Conservation (phyloP, 2,113 vertebrate species). For the Erythrolamprus reginae region DNA sequence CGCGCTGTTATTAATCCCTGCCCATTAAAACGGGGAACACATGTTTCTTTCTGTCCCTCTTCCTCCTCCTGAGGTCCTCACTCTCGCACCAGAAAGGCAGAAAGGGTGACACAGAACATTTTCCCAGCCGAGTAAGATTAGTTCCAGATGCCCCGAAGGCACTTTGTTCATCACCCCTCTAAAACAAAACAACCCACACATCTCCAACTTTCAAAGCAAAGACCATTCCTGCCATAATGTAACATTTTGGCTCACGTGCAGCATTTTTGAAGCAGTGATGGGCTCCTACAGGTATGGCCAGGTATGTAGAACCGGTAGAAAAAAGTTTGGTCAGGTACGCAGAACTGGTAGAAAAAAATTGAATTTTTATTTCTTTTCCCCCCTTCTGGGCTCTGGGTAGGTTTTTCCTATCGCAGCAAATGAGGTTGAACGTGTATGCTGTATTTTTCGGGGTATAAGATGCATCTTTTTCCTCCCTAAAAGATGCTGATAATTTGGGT, state of each 20-base stretch:
- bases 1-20: not conserved
- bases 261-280: too few species aligned
- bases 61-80: conserved; percentile 51
- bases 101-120: conserved; percentile 68
- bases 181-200: conserved; percentile 59
- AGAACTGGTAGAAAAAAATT: too few species aligned
- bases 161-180: conserved; percentile 71
- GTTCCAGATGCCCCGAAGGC: conserved; percentile 73
- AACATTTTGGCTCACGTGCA: conserved; percentile 48
- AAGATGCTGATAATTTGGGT: too few species aligned
- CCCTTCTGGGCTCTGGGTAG: too few species aligned
- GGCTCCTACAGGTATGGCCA: too few species aligned
- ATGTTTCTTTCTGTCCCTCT: conserved; percentile 3
- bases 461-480: too few species aligned
- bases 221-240: conserved; percentile 61
- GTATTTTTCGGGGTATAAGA: too few species aligned
- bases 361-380: too few species aligned
- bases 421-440: too few species aligned
- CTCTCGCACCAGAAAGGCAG: conserved; percentile 57
- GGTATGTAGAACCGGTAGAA: too few species aligned
- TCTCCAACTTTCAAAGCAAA: conserved; percentile 44
- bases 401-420: too few species aligned
- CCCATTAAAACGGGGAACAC: not conserved
- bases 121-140: conserved; percentile 68
- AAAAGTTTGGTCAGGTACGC: too few species aligned